Percentiles rank a stretch among this genome's conserved stretches.
These are phyloP conservation scores for Tribolium madens DNA, from an alignment of 1,140 invertebrate species.

Conservation along the genomic window DNA sequence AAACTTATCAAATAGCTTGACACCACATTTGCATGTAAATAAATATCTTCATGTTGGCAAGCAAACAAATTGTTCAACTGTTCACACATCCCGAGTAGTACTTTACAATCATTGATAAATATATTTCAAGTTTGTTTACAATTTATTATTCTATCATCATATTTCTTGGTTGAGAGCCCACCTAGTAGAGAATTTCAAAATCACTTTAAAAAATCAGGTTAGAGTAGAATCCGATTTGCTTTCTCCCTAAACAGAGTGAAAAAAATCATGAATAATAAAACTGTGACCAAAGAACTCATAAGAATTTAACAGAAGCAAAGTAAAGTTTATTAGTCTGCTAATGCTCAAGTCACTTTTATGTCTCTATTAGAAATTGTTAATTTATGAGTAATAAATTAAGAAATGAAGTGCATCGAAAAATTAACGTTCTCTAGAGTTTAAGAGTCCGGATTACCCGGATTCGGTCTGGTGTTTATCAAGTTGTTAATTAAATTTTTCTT, in stretches of 20 bases:
- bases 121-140: not conserved
- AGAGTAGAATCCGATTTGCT: constrained; percentile 2
- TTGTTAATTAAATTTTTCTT: constrained; percentile 17
- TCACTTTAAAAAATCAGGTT: not conserved
- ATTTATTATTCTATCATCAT: not conserved
- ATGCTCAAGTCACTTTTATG: not conserved
- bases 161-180: not conserved
- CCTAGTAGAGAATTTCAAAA: not conserved
- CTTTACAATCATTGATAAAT: not conserved
- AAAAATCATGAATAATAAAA: not conserved
- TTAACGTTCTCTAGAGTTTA: too few relatives aligned
- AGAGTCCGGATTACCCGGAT: not conserved
- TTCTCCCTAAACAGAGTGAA: constrained; percentile 24
- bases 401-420: too few relatives aligned
- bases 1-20: not conserved
- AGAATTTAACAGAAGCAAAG: not conserved
- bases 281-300: too few relatives aligned
- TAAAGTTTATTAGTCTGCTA: constrained; percentile 9
- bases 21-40: not conserved
- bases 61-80: not conserved
- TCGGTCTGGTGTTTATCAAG: not conserved
- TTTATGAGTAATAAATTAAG: not conserved
- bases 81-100: not conserved
- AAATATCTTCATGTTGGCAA: not conserved
- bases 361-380: not conserved